Conservation (phyloP, 1,140 invertebrate genomes). For the Spodoptera frugiperda region DNA sequence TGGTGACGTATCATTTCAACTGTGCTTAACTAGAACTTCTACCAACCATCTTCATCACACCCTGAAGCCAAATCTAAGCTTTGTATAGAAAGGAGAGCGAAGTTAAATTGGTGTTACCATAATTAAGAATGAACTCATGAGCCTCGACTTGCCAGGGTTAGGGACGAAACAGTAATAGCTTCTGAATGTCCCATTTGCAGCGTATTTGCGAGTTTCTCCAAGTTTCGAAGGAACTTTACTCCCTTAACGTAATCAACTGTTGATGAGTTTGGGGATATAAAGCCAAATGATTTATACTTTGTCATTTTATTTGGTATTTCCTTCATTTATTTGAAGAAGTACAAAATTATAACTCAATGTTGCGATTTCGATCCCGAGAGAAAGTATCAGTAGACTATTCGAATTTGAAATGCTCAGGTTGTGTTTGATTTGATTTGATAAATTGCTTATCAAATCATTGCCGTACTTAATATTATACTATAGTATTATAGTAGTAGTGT, state of each 20-base stretch:
- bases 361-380: too few relatives aligned
- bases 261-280: not conserved
- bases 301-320: too few relatives aligned
- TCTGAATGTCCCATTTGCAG: not conserved
- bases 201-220: too few relatives aligned
- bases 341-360: too few relatives aligned
- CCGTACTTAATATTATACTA: too few relatives aligned
- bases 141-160: not conserved
- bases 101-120: conserved; percentile 20
- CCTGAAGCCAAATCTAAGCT: not conserved
- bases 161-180: conserved; percentile 5
- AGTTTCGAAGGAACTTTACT: not conserved
- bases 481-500: too few relatives aligned
- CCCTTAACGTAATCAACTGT: not conserved
- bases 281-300: not conserved
- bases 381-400: too few relatives aligned
- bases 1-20: too few relatives aligned
- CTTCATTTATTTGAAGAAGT: too few relatives aligned
- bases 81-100: not conserved
- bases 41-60: not conserved
- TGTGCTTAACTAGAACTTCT: conserved; percentile 10
- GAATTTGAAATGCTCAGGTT: too few relatives aligned
- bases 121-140: conserved; percentile 26
- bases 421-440: too few relatives aligned
- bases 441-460: too few relatives aligned